A percentile compares a stretch with the other conserved stretches of the same genome.
These are phyloP conservation scores for Ophthalmolycus amberensis DNA, from an alignment of 2,113 vertebrate genomes.

Conservation along the genomic window DNA sequence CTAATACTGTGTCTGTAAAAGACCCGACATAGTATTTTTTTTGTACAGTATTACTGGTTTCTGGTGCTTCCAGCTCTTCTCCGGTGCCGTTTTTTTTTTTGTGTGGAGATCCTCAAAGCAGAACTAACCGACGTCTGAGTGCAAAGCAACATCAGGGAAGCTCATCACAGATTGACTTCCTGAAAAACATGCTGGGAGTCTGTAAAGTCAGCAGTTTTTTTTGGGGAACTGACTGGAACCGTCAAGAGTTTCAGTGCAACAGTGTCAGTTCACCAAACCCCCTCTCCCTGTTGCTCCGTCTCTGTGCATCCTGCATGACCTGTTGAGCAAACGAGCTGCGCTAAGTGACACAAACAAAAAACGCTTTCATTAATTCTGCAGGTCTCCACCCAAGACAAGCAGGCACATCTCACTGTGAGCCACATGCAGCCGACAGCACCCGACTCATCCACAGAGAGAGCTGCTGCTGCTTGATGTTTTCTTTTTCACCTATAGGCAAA, in stretches of 20 bases:
- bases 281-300: background rate
- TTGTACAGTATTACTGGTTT: background rate
- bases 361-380: conserved; percentile 36
- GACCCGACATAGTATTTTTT: background rate
- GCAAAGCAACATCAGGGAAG: conserved; percentile 25
- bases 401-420: conserved; percentile 14
- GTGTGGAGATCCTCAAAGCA: conserved; percentile 5
- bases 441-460: conserved; percentile 28
- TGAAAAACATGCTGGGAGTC: conserved; percentile 15
- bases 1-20: background rate
- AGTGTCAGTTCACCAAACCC: conserved; percentile 17
- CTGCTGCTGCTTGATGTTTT: background rate
- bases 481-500: conserved; percentile 1
- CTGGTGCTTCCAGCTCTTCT: conserved; percentile 32
- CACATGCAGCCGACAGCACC: conserved; percentile 17
- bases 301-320: background rate
- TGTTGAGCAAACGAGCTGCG: conserved; percentile 1
- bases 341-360: conserved; percentile 2
- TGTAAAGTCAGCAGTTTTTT: conserved; percentile 57
- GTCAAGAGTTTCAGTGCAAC: background rate
- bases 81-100: conserved; percentile 1
- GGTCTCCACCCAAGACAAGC: background rate
- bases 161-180: conserved; percentile 33
- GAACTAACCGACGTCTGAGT: conserved; percentile 35
- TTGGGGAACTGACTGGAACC: background rate